These are phyloP conservation scores for Athalia circularis DNA, from an alignment of 2,888 invertebrate species.

Conservation along the genomic window DNA sequence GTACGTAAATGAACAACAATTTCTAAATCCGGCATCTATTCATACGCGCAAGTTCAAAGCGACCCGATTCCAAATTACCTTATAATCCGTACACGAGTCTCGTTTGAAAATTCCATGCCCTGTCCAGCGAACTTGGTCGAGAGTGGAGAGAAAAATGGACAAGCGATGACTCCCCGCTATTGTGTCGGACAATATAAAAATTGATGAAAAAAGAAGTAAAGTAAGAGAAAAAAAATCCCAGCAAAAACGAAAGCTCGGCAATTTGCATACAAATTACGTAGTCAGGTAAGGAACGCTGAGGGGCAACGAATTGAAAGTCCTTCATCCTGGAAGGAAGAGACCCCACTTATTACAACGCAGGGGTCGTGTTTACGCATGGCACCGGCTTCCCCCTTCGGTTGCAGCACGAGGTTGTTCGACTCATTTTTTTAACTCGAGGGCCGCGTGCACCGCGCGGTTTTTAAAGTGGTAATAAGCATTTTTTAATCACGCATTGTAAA, in stretches of 20 bases:
- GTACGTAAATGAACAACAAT: constrained; percentile 3
- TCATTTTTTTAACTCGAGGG: constrained; percentile 11
- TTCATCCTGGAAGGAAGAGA: constrained; percentile 1
- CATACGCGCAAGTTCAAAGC: constrained; percentile 28
- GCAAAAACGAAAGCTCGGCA: not conserved
- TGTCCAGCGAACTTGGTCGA: not conserved
- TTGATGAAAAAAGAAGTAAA: not conserved
- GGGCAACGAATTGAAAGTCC: constrained; percentile 23
- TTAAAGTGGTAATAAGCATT: constrained; percentile 18
- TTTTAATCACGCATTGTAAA: constrained; percentile 36
- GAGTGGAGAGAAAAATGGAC: constrained; percentile 18
- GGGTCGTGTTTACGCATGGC: constrained; percentile 7
- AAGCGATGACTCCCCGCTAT: not conserved
- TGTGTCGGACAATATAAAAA: not conserved
- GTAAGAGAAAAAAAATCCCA: not conserved
- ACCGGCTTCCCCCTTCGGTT: too few species aligned
- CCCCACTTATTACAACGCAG: not conserved
- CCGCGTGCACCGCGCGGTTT: not conserved
- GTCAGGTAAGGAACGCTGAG: not conserved
- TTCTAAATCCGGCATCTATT: not conserved
- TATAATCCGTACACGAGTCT: constrained; percentile 15
- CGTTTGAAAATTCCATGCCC: not conserved
- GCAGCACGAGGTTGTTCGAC: not conserved
- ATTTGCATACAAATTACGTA: constrained; percentile 1
- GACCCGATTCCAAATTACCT: constrained; percentile 6